Base-by-base conservation (phyloP, 1,140 invertebrate species). In the Neuroterus valhalla region DNA sequence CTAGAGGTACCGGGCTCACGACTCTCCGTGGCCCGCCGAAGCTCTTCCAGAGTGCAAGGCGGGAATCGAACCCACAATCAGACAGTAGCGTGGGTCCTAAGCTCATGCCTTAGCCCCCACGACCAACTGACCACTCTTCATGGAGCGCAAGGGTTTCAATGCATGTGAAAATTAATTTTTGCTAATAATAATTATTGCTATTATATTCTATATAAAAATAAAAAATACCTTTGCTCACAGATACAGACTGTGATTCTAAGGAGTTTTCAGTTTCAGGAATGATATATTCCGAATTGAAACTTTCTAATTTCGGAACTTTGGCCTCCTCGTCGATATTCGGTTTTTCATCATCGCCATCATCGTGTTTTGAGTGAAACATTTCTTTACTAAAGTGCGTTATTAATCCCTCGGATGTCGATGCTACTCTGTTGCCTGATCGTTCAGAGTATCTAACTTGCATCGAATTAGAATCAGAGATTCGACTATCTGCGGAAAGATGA, bases 401-500 rank as follows among this genome's bases (percentile, higher is more conserved):
- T 38, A 92, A 84, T 12, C 81, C 85, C 55, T 77, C 86, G 48
- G 77, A 86, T 17, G 77, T 86, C 2, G 85, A 84, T 2, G 84
- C 84, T 66, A 79, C 77, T 62, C 86, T 84, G 52, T 86, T 88
- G 14, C 76, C 84, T 1, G 86, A 84, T 74, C 86, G 82, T 77
- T 89, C 89, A 0, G 88, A 88, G 77, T 89, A 90, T 17, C 85
- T 76, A 44, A 92, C 91, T 86, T 93, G 91, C 83, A 94, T 91
- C 1, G 93, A 94, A 86, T 92, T 93, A 0, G 93, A 95, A 83
- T 96, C 95, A 4, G 94, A 95, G 73, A 95, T 86, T 74, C 93
- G 92, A 80, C 94, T 95, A 78, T 96, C 95, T 72, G 93, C 93
- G 0, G 94, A 95, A 31, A 96, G 91, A 44, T 93, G 91, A 76